A percentile compares a stretch with the other conserved stretches of the same genome.
These are phyloP conservation scores for Lycocerus yunnanus DNA, from an alignment of 2,888 invertebrate species.

Conservation along the genomic window DNA sequence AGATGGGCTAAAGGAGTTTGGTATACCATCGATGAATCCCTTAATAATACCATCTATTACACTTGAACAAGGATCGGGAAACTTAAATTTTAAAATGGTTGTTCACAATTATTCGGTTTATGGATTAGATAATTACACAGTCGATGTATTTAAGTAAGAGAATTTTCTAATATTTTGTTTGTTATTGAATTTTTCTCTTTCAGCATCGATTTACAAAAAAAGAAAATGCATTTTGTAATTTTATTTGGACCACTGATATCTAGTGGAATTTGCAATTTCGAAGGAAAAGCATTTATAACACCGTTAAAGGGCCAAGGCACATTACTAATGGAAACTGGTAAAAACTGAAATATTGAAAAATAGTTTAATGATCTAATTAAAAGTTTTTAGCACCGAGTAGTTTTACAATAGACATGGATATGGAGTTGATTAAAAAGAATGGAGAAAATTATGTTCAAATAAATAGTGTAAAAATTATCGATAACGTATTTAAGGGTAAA, in stretches of 20 bases:
- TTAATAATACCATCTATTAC: constrained; percentile 62
- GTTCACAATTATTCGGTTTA: background rate
- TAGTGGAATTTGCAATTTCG: background rate
- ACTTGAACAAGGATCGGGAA: constrained; percentile 60
- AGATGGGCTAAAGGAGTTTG: constrained; percentile 62
- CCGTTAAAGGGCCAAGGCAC: background rate
- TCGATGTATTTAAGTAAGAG: background rate
- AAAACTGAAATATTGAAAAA: too few relatives aligned
- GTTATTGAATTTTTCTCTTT: too few relatives aligned
- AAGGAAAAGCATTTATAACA: background rate
- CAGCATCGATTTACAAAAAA: too few relatives aligned
- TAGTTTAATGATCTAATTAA: too few relatives aligned
- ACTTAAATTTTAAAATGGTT: background rate
- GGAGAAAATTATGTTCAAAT: background rate
- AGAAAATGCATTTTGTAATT: too few relatives aligned
- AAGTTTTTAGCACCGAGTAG: background rate
- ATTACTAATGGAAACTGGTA: background rate
- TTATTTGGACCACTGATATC: too few relatives aligned
- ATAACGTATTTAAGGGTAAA: background rate
- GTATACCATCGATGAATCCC: constrained; percentile 64
- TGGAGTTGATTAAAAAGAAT: background rate
- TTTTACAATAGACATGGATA: background rate
- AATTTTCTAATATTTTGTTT: too few relatives aligned
- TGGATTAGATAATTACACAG: background rate
- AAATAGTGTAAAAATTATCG: background rate